Base-by-base conservation (phyloP, 2,113 vertebrate species). In the Dunckerocampus dactyliophorus region DNA sequence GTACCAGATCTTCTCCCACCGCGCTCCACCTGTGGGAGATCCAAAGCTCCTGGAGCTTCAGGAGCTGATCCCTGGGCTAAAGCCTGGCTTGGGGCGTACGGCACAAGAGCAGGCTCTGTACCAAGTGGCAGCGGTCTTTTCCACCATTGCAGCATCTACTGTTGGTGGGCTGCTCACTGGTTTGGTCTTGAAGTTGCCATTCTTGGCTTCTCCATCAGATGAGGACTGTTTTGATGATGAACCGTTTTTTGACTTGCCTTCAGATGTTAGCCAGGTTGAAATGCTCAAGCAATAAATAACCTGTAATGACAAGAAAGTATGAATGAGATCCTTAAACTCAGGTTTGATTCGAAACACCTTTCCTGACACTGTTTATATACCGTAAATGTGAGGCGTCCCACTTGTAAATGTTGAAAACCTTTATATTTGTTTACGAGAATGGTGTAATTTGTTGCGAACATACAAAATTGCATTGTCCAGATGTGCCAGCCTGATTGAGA, bases 161-260 rank as follows among this genome's bases (percentile, higher is more conserved):
- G 11, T 88, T 0, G 65, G 89, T 0, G 91, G 92, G 49, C 2
- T 86, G 12, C 63, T 92, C 14, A 81, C 87, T 0, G 90, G 92
- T 0, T 8, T 82, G 0, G n/a, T 47, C 0, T 69, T 93, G 59
- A 89, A 81, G n/a, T 34, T 91, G 52, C 79, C 88, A 21, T 88
- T 76, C 64, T 65, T 92, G 77, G 83, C 87, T 0, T 84, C 8
- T 4, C 91, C 87, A 0, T 65, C 88, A 0, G 76, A 91, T 47
- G 28, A 47, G 5, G 79, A 84, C 51, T 91, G 90, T 77, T 92
- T 91, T 1, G 81, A 92, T 0, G 92, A 92, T 19, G 74, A 80
- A 0, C 21, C 87, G 22, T 90, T 92, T 71, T 92, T 93, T 47
- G 82, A 88, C 20, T 24, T 85, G 47, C 88, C 87, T 1, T 77